Base-by-base conservation (phyloP, 1,140 invertebrate genomes). In the Aphidius gifuensis region DNA sequence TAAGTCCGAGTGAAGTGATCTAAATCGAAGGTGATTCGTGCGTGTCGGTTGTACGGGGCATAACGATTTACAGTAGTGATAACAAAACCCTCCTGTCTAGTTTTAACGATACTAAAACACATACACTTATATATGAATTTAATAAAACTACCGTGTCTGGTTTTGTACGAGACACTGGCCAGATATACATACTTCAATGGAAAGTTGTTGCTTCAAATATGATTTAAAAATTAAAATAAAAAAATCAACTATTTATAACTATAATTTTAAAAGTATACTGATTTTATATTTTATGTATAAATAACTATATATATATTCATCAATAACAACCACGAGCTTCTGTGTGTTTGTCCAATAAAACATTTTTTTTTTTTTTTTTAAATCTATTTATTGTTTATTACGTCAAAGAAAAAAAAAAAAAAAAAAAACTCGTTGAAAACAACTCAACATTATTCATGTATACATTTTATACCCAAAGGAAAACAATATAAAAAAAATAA, bases 1-100 rank as follows among this genome's bases (percentile, higher is more conserved):
- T 5, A 11, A 44, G 43, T 44, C 9, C 43, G 5, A 48, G 9
- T 40, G 47, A 62, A 62, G 60, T 54, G 60, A 60, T 51, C 59
- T 43, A 38, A 44, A 60, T 60, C 59, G 42, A 55, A 55, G 43
- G 38, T 49, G 59, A 60, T 16, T 60, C 59, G 49, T 60, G 59
- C 59, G 59, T 60, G 59, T 60, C 59, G 49, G 39, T 21, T 54
- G 23, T 32, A 32, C 23, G 16, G 58, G 16, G 32, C 50, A 6
- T 16, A 23, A 16, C 39, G 39, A 50, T 58, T 62, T 43, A 58
- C 55, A 39, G 42, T 45, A 1, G 40, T 55, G 56, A 63, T 58
- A 63, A 63, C 48, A 55, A 58, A 50, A 58, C 9, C 55, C 55
- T 55, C 21, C 43, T 59, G 5, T 43, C 53, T 11, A 42, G 50